Evolutionary conservation across 2,113 vertebrate species (phyloP).

Genomic region (Calonectris borealis): DNA sequence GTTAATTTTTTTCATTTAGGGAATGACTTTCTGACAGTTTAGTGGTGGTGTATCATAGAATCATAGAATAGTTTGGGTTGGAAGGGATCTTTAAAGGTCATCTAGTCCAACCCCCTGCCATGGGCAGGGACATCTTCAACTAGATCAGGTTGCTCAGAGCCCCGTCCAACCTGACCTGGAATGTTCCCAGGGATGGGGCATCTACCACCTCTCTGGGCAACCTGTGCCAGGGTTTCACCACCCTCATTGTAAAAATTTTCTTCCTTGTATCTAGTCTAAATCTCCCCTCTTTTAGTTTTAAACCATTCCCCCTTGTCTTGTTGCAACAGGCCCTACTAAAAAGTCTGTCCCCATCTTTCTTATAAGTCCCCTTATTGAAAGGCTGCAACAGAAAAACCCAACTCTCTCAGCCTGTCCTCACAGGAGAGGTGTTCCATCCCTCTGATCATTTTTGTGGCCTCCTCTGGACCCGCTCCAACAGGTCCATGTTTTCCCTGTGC

Average conservation of each 20-base stretch:
- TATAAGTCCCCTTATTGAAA: not conserved
- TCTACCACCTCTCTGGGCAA: not conserved
- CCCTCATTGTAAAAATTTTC: not conserved
- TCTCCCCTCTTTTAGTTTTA: not conserved
- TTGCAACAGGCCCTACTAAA: not conserved
- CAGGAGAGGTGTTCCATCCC: fast-evolving
- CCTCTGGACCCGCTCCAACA: not conserved
- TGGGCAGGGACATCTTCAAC: not conserved
- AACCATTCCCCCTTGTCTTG: not conserved
- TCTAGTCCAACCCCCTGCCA: not conserved
- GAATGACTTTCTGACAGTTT: not conserved
- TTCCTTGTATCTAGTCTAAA: not conserved
- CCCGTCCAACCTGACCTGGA: fast-evolving
- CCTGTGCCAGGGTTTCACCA: not conserved
- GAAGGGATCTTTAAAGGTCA: not conserved
- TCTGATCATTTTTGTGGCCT: not conserved
- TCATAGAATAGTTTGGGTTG: not conserved
- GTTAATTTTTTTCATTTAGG: not conserved
- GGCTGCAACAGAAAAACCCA: not conserved
- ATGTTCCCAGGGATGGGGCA: not conserved
- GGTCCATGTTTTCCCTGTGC: fast-evolving
- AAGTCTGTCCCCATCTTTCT: not conserved
- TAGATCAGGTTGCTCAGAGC: not conserved
- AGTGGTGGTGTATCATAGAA: not conserved
- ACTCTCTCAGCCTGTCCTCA: not conserved